A percentile compares a stretch with the other conserved stretches of the same genome.
Conservation (phyloP, 2,113 vertebrate genomes). For the Rhabdomys dilectus region DNA sequence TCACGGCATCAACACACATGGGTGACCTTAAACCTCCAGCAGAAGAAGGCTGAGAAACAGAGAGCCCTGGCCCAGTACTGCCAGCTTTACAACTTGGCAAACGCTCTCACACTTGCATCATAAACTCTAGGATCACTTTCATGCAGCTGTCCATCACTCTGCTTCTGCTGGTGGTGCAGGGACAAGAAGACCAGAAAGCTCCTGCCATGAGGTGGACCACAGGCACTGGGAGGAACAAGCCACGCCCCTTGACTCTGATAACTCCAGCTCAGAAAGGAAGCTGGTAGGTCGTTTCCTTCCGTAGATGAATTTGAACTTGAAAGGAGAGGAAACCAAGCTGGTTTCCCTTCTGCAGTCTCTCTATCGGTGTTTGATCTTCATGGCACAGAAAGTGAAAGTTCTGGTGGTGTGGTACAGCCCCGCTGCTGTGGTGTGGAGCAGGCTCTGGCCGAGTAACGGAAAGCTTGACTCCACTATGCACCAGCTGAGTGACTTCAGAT, state of each 20-base stretch:
- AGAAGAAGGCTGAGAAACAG: background rate
- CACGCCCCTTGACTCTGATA: background rate
- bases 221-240: background rate
- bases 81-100: background rate
- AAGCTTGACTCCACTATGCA: background rate
- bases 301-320: slow-evolving; percentile 61
- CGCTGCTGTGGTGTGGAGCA: accelerated
- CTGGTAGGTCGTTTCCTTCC: background rate
- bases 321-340: slow-evolving; percentile 54
- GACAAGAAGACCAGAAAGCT: background rate
- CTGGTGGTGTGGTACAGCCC: accelerated
- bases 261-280: slow-evolving; percentile 32
- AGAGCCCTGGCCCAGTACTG: background rate
- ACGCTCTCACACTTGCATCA: too few species aligned
- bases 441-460: accelerated
- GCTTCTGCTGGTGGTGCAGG: background rate
- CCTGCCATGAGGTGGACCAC: background rate
- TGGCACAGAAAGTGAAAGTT: background rate
- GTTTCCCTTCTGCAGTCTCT: slow-evolving; percentile 23
- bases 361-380: background rate
- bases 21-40: background rate
- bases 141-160: background rate
- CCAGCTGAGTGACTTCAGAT: background rate
- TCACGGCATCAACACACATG: background rate
- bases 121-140: background rate